Evolutionary conservation across 2,113 vertebrate species (phyloP).

Genomic region (Calypte anna): DNA sequence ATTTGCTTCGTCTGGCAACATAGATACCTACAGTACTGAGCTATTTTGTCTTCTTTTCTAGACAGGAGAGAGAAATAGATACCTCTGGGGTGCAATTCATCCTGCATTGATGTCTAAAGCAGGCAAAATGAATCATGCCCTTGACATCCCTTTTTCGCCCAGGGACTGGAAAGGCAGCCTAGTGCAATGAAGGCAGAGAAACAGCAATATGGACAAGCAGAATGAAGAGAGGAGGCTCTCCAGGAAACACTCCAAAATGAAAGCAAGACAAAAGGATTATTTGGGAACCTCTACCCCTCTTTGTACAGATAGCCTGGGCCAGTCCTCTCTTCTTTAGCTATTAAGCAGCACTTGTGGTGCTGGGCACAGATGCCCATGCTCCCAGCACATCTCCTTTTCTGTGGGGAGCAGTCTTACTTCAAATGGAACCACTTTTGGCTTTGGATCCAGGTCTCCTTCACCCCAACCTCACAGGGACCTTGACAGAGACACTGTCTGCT

Average conservation of each 20-base stretch:
- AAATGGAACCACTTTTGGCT: not conserved
- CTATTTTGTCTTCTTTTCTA: not conserved
- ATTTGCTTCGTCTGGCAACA: not conserved
- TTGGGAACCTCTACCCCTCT: not conserved
- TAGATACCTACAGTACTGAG: not conserved
- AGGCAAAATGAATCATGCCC: not conserved
- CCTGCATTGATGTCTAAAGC: not conserved
- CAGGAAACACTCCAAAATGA: not conserved
- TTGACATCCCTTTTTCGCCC: not conserved
- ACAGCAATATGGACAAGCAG: not conserved
- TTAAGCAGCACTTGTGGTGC: not conserved
- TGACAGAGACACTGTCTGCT: not conserved
- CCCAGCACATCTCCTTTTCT: not conserved
- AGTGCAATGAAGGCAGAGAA: not conserved
- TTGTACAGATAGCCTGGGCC: not conserved
- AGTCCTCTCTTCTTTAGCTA: not conserved
- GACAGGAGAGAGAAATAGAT: constrained; percentile 24
- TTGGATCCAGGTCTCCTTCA: not conserved
- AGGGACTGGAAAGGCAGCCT: not conserved
- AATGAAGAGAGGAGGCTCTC: not conserved
- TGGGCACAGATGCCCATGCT: not conserved
- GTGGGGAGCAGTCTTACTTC: not conserved
- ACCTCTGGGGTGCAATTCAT: constrained; percentile 24
- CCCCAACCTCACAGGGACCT: not conserved
- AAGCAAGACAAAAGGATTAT: not conserved